Base-by-base conservation (phyloP, 2,888 invertebrate species). In the Phymatocera aterrima region DNA sequence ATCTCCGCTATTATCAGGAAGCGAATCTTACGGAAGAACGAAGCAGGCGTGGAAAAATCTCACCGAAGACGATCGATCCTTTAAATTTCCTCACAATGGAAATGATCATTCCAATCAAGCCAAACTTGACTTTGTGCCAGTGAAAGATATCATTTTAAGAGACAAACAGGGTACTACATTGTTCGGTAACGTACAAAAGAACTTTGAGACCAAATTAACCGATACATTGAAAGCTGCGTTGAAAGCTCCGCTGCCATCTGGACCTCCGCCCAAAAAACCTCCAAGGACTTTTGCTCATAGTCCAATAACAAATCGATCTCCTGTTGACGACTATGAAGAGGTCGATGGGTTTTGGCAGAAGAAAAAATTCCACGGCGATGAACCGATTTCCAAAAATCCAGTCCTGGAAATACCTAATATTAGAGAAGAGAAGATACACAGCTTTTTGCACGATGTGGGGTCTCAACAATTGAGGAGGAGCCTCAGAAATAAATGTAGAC, bases 241-340 rank as follows among this genome's bases (percentile, higher is more conserved):
- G 61, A 94, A 93, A 85, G 93, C 94, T 82, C 95, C 95, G 0
- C 85, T 95, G 68, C 95, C 95, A 0, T 81, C 90, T 3, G 95
- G 95, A 0, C 95, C 95, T 4, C 95, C 96, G 0, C 96, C 96
- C 0, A 94, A 94, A 84, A 96, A 96, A 87, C 96, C 96, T 1
- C 96, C 96, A 0, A 90, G 96, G 81, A 93, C 93, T 0, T 94
- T 95, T 84, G 91, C 91, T 48, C 91, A 92, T 83, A 85, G 85
- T 60, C 82, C 87, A 12, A 82, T 82, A 24, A 57, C 75, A 1
- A 72, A 78, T 75, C 72, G 65, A 31, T 79, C 72, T 48, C 48
- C 57, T 5, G 51, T 79, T 10, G 54, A 79, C 46, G 65, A 79
- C 43, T 46, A 79, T 74, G 74, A 80, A 70, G 79, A 79, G 65